Evolutionary conservation across 2,888 invertebrate genomes (phyloP).

Genomic region (Limnephilus auricula): DNA sequence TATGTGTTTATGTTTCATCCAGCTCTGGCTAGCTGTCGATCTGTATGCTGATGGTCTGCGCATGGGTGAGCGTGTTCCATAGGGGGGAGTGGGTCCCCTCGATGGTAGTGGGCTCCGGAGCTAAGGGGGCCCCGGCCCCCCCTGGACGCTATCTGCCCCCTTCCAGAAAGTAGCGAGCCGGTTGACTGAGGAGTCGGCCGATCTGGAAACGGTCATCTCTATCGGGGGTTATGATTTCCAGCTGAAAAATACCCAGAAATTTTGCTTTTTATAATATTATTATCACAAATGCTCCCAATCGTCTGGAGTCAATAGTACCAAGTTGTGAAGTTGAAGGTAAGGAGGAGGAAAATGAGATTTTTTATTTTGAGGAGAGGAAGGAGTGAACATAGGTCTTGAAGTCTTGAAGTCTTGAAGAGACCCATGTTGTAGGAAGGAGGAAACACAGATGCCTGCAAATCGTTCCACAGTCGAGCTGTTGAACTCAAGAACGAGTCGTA

Average conservation of each 20-base stretch:
- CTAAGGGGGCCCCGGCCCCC: conserved; percentile 24
- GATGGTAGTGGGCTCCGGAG: conserved; percentile 48
- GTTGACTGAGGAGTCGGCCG: conserved; percentile 72
- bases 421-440: too few relatives aligned
- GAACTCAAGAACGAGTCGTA: too few relatives aligned
- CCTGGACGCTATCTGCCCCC: conserved; percentile 64
- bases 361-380: too few relatives aligned
- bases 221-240: conserved; percentile 75
- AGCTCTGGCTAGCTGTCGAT: conserved; percentile 69
- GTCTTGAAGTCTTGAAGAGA: too few relatives aligned
- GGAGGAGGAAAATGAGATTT: too few relatives aligned
- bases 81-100: conserved; percentile 85
- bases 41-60: conserved; percentile 77
- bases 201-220: conserved; percentile 75
- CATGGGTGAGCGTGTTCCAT: conserved; percentile 89
- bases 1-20: not conserved
- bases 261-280: too few relatives aligned
- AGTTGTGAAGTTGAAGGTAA: too few relatives aligned
- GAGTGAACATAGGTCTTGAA: too few relatives aligned
- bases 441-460: too few relatives aligned
- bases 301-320: too few relatives aligned
- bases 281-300: too few relatives aligned
- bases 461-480: too few relatives aligned
- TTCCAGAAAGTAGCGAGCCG: conserved; percentile 63
- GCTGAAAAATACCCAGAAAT: conserved; percentile 68